Conservation (phyloP, 1,140 invertebrate species). For the Pseudomyrmex gracilis region DNA sequence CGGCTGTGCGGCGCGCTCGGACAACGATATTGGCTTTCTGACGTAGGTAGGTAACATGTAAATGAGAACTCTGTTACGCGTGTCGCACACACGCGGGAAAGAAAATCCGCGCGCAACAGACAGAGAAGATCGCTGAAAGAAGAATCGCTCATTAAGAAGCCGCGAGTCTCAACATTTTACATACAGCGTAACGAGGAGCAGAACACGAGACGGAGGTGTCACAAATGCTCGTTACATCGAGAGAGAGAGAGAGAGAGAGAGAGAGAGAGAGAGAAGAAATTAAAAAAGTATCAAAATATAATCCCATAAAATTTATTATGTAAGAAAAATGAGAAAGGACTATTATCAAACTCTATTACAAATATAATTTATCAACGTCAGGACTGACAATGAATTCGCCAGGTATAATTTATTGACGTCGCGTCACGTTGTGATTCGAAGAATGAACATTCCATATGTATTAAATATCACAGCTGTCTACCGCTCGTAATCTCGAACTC, state of each 20-base stretch:
- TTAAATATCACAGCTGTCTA: conserved; percentile 1
- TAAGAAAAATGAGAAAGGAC: not conserved
- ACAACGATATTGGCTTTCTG: conserved; percentile 25
- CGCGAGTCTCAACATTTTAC: conserved; percentile 39
- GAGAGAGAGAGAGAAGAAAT: not conserved
- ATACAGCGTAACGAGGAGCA: conserved; percentile 38
- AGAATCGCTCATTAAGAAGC: conserved; percentile 30
- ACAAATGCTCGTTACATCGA: conserved; percentile 45
- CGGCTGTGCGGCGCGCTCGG: not conserved
- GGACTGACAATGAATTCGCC: not conserved
- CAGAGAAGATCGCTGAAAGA: not conserved
- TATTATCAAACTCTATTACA: not conserved
- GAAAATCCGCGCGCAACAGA: conserved; percentile 17
- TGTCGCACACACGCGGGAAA: not conserved
- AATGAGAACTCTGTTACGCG: conserved; percentile 21
- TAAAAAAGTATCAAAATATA: conserved; percentile 12
- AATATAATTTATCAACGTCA: not conserved
- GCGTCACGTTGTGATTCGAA: conserved; percentile 4
- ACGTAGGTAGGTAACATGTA: conserved; percentile 10
- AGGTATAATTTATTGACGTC: conserved; percentile 18
- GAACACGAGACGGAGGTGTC: conserved; percentile 37
- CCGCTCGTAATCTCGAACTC: conserved; percentile 14
- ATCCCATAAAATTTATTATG: not conserved
- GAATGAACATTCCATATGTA: not conserved
- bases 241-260: not conserved